Evolutionary conservation across 2,888 invertebrate genomes (phyloP).

Genomic region (Rotaria macrura): DNA sequence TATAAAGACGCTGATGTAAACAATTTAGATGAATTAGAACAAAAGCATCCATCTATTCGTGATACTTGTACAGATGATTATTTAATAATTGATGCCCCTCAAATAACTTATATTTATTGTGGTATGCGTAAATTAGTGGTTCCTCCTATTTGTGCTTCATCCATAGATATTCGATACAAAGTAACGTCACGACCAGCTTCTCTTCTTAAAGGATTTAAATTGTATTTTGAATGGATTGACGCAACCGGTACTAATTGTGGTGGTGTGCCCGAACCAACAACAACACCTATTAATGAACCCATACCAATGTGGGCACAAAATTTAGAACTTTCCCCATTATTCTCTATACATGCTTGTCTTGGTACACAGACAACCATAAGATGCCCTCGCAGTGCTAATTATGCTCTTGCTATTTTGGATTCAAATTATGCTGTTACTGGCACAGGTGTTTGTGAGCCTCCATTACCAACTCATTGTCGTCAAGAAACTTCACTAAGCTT

Average conservation of each 20-base stretch:
- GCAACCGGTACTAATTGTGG: not conserved
- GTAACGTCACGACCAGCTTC: not conserved
- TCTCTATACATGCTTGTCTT: not conserved
- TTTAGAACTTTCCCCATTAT: not conserved
- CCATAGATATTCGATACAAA: constrained; percentile 25
- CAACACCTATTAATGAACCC: not conserved
- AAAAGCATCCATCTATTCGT: not conserved
- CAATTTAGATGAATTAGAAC: not conserved
- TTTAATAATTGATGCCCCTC: constrained; percentile 16
- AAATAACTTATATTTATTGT: constrained; percentile 15
- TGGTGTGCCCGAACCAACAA: not conserved
- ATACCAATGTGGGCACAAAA: not conserved
- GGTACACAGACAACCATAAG: not conserved
- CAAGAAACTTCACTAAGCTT: not conserved
- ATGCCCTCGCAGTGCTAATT: not conserved
- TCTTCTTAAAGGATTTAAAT: constrained; percentile 27
- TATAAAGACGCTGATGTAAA: not conserved
- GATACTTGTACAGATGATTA: constrained; percentile 17
- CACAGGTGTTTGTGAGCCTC: not conserved
- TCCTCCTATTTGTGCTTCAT: not conserved
- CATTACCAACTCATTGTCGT: not conserved
- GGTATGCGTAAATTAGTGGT: not conserved
- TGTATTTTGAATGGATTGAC: constrained; percentile 30
- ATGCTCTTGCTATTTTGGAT: not conserved
- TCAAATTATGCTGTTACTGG: not conserved